phyloP scores from a whole-genome alignment of 2,888 invertebrate species.

The Polia nebulosa region DNA sequence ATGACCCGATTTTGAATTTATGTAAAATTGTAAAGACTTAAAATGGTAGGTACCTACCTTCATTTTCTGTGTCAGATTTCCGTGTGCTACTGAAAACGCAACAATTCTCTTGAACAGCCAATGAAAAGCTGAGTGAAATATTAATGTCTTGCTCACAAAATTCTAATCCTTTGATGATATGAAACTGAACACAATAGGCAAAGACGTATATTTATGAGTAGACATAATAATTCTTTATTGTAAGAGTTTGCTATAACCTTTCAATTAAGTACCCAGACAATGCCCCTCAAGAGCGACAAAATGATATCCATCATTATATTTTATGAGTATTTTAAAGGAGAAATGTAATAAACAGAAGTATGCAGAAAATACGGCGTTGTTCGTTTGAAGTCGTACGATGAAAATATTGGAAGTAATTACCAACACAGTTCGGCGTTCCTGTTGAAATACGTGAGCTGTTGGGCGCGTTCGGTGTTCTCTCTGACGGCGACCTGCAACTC shows the following conservation, averaged over 20 bases:
- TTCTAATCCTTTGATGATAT: constrained; percentile 8
- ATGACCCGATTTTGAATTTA: not conserved
- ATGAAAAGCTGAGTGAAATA: constrained; percentile 1
- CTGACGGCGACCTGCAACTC: constrained; percentile 80
- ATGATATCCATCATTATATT: constrained; percentile 6
- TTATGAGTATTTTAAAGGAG: constrained; percentile 1
- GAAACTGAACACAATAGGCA: constrained; percentile 20
- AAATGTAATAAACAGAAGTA: constrained; percentile 1
- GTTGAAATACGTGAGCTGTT: constrained; percentile 83
- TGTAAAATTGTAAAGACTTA: not conserved
- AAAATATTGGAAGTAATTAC: constrained; percentile 68
- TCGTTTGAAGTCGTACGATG: not conserved
- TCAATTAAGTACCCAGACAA: constrained; percentile 31
- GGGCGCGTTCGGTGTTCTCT: constrained; percentile 83
- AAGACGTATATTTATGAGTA: constrained; percentile 10
- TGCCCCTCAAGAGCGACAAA: constrained; percentile 11
- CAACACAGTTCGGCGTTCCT: constrained; percentile 85
- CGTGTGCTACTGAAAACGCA: constrained; percentile 6
- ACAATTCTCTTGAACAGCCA: constrained; percentile 20
- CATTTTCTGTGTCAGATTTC: constrained; percentile 6
- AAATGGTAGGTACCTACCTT: not conserved
- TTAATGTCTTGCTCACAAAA: constrained; percentile 23
- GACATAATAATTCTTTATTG: constrained; percentile 28
- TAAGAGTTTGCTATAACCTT: constrained; percentile 5
- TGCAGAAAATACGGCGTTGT: not conserved